phyloP scores from a whole-genome alignment of 2,113 vertebrate species.

The Rynchops niger region DNA sequence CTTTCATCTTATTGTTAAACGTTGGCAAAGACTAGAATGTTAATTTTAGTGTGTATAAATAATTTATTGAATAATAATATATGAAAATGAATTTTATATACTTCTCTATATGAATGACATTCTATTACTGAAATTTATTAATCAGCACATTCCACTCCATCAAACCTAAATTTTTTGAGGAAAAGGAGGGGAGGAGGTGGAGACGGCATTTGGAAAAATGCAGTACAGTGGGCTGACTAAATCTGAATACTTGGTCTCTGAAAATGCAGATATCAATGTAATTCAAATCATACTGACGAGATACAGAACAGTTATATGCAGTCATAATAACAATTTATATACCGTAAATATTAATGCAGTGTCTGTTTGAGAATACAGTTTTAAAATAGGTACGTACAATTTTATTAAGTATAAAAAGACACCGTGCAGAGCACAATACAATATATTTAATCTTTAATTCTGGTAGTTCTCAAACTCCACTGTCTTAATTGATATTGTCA shows the following conservation, averaged over 20 bases:
- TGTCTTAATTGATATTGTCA: slow-evolving; percentile 7
- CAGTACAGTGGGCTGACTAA: slow-evolving; percentile 22
- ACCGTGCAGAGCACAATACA: slow-evolving; percentile 45
- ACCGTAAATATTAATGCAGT: neutral
- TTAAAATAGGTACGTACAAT: slow-evolving; percentile 40
- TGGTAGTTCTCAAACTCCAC: neutral
- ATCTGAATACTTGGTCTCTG: neutral
- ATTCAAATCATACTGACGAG: neutral
- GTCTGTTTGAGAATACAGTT: slow-evolving; percentile 23
- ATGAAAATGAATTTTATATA: slow-evolving; percentile 35
- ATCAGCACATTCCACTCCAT: slow-evolving; percentile 57
- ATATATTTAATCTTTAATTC: slow-evolving; percentile 24
- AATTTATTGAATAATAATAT: slow-evolving; percentile 61
- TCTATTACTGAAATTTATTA: slow-evolving; percentile 17
- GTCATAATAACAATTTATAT: slow-evolving; percentile 7
- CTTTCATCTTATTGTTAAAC: neutral
- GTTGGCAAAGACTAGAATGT: slow-evolving; percentile 27
- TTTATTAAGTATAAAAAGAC: slow-evolving; percentile 64
- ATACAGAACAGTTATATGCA: slow-evolving; percentile 15
- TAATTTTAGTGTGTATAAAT: slow-evolving; percentile 44
- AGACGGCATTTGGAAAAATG: neutral
- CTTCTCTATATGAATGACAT: slow-evolving; percentile 1
- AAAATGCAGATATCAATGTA: slow-evolving; percentile 4
- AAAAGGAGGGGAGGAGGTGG: slow-evolving; percentile 15
- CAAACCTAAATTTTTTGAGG: slow-evolving; percentile 33